Conservation (phyloP, 2,797 vertebrate genomes). For the Microctenopoma steveboyesi region DNA sequence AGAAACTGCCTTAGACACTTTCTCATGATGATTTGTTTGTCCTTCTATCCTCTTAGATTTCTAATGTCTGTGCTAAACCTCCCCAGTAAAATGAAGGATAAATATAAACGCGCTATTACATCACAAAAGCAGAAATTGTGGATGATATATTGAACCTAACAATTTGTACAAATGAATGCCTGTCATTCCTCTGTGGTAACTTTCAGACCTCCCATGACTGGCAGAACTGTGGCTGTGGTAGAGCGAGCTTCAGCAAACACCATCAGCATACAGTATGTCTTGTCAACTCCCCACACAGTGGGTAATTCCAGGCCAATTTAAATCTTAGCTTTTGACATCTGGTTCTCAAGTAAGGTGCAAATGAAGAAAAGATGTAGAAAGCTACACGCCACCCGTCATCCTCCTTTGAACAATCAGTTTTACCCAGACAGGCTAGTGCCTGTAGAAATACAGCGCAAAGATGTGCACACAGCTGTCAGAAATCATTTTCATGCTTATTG, state of each 20-base stretch:
- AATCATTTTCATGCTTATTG: neutral
- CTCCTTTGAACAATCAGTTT: conserved; percentile 12
- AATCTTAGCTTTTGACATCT: conserved; percentile 46
- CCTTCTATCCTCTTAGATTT: conserved; percentile 17
- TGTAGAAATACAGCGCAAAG: neutral
- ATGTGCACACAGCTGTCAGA: neutral
- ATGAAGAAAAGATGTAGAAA: conserved; percentile 39
- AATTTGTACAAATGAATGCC: conserved; percentile 50
- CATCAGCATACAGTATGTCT: conserved; percentile 25
- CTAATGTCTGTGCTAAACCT: conserved; percentile 25
- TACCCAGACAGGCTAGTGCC: conserved; percentile 14
- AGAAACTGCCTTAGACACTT: conserved; percentile 29
- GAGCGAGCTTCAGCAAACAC: conserved; percentile 32
- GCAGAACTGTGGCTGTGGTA: conserved; percentile 51
- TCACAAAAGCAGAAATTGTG: conserved; percentile 41
- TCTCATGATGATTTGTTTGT: neutral
- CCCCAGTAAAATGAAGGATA: conserved; percentile 29
- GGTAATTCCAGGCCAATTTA: conserved; percentile 35
- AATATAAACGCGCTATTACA: conserved; percentile 48
- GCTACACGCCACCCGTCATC: conserved; percentile 9
- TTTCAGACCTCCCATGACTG: conserved; percentile 53
- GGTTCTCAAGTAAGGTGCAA: conserved; percentile 28
- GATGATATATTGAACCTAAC: conserved; percentile 38
- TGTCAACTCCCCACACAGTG: conserved; percentile 35
- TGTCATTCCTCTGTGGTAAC: conserved; percentile 38